Base-by-base conservation (phyloP, 2,797 vertebrate species). In the Borostomias antarcticus region DNA sequence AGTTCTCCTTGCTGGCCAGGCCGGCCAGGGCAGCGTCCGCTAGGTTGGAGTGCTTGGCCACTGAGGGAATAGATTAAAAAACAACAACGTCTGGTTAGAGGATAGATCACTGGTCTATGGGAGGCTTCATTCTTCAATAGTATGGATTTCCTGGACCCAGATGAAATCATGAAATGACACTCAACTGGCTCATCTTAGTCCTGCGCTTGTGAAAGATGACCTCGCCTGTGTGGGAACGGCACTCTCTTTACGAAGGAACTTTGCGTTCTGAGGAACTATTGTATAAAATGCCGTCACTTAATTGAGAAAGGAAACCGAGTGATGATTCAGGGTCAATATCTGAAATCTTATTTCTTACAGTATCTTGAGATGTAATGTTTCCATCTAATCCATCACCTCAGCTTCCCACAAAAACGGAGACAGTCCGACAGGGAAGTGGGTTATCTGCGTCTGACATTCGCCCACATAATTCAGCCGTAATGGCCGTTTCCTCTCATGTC, bases 1-100 rank as follows among this genome's bases (percentile, higher is more conserved):
- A 94, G 85, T 94, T 94, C 74, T 94, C 93, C 76, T 93, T 94
- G 82, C 92, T 94, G 62, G 93, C 92, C 26, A 94, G 89, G 13
- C 93, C 93, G 0, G 92, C 93, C 79, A 93, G 69, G 6, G 93
- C 92, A 26, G 89, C 90, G 4, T 94, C 93, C 0, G 93, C 90
- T 65, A 93, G 65, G 73, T 89, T 92, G 15, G 93, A 93, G 80
- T 94, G 92, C 73, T 94, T 94, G 3, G 93, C 91, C 93, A 94
- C 92, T 93, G 26, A 37, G 45, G 35, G 57, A 25, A 17, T 75
- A 40, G 30, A 75, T 62, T 58, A 21, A 45, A 45, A 45, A 45
- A 7, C 15, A 45, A 45, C 15, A 45, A 7, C 15, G 40, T 11
- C 13, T 45, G 15, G 17, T 45, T 45, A n/a, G 15, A 45, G 15